Evolutionary conservation across 2,113 vertebrate genomes (phyloP).

Genomic region (Aptenodytes forsteri): DNA sequence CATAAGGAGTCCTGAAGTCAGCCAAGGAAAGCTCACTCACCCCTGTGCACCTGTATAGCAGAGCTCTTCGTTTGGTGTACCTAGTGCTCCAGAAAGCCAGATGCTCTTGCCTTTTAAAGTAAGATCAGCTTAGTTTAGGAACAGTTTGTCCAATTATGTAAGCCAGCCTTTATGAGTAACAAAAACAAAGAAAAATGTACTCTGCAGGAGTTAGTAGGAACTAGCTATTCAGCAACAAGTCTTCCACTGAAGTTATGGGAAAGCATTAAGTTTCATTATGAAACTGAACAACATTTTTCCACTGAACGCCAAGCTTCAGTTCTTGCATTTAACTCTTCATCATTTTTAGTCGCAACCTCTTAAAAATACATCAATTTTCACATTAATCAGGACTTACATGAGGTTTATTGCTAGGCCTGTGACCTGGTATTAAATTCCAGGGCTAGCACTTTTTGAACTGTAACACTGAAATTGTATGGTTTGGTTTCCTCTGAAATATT

Average conservation of each 20-base stretch:
- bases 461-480: neutral
- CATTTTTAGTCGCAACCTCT: neutral
- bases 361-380: neutral
- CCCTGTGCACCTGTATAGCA: neutral
- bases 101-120: neutral
- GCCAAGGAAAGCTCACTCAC: neutral
- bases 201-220: neutral
- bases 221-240: neutral
- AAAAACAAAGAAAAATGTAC: neutral
- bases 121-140: neutral
- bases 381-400: neutral
- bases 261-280: rapidly evolving
- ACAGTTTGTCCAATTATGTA: neutral
- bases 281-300: neutral
- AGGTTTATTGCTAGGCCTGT: neutral
- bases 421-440: neutral
- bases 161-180: neutral
- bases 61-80: neutral
- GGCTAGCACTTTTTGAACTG: neutral
- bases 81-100: neutral
- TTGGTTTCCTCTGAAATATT: neutral
- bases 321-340: neutral
- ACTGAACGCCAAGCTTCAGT: neutral
- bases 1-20: neutral
- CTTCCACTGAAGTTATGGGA: rapidly evolving